Evolutionary conservation across 2,888 invertebrate genomes (phyloP).

Genomic region (Drosophila phalerata): DNA sequence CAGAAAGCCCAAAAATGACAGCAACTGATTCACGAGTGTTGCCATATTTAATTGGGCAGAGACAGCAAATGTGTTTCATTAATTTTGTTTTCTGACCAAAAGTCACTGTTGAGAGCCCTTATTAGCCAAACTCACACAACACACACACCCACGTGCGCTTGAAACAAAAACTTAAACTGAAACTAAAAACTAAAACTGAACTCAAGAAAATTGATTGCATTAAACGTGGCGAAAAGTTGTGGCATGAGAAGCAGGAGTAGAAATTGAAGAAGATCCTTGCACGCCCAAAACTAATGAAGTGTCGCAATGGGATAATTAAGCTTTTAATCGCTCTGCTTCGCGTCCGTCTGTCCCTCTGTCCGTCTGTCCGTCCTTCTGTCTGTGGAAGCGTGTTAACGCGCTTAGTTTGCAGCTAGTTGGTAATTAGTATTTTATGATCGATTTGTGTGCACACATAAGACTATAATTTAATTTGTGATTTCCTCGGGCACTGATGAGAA

Average conservation of each 20-base stretch:
- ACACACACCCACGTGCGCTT: constrained; percentile 41
- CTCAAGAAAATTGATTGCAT: constrained; percentile 80
- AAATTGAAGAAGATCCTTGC: constrained; percentile 36
- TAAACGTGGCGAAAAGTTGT: constrained; percentile 69
- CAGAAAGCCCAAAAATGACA: constrained; percentile 33
- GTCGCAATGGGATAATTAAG: constrained; percentile 80
- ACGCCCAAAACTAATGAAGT: constrained; percentile 78
- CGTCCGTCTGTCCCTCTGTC: constrained; percentile 24
- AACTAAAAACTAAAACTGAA: constrained; percentile 66
- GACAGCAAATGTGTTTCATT: constrained; percentile 54
- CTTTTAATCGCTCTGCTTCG: constrained; percentile 71
- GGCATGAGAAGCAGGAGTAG: not conserved
- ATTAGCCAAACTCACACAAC: constrained; percentile 20
- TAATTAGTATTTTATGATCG: constrained; percentile 82
- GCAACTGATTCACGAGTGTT: constrained; percentile 23
- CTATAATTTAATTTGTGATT: constrained; percentile 76
- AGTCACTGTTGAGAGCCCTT: constrained; percentile 27
- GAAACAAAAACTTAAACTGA: constrained; percentile 63
- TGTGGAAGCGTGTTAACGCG: constrained; percentile 61
- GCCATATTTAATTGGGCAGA: constrained; percentile 66
- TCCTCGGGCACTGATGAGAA: constrained; percentile 15
- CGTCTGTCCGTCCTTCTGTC: constrained; percentile 29
- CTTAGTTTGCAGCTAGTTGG: constrained; percentile 48
- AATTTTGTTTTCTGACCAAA: constrained; percentile 30
- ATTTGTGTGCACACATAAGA: constrained; percentile 71